A percentile compares a stretch with the other conserved stretches of the same genome.
These are phyloP conservation scores for Hystrix brachyura DNA, from an alignment of 2,113 vertebrate species.

Conservation along the genomic window DNA sequence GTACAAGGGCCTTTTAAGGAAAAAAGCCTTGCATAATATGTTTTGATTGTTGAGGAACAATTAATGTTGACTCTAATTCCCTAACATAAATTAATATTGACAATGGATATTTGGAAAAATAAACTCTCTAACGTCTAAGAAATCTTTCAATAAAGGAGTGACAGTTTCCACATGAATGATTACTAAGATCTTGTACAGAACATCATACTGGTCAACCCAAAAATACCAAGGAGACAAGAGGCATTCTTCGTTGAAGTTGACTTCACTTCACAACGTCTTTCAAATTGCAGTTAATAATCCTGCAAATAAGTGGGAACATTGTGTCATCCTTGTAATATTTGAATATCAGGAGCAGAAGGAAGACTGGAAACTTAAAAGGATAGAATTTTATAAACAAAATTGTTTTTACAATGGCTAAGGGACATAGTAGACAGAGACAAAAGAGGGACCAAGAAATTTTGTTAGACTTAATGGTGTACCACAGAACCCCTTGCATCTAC, in stretches of 20 bases:
- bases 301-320: not conserved
- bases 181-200: not conserved
- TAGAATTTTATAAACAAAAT: not conserved
- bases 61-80: not conserved
- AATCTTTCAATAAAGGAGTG: not conserved
- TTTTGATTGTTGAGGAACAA: not conserved
- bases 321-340: not conserved
- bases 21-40: not conserved
- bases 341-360: not conserved
- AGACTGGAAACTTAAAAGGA: not conserved
- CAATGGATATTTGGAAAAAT: constrained; percentile 2
- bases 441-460: not conserved
- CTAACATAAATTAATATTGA: not conserved
- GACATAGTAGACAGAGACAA: not conserved
- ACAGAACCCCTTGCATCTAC: not conserved
- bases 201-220: not conserved
- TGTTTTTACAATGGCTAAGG: not conserved
- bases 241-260: not conserved
- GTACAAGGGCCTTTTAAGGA: not conserved
- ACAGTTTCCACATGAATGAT: not conserved
- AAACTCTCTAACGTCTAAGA: not conserved
- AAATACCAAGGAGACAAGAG: not conserved
- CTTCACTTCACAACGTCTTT: constrained; percentile 5
- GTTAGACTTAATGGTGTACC: not conserved
- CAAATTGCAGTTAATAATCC: not conserved